phyloP scores from a whole-genome alignment of 2,797 vertebrate genomes.

The Heliangelus exortis region DNA sequence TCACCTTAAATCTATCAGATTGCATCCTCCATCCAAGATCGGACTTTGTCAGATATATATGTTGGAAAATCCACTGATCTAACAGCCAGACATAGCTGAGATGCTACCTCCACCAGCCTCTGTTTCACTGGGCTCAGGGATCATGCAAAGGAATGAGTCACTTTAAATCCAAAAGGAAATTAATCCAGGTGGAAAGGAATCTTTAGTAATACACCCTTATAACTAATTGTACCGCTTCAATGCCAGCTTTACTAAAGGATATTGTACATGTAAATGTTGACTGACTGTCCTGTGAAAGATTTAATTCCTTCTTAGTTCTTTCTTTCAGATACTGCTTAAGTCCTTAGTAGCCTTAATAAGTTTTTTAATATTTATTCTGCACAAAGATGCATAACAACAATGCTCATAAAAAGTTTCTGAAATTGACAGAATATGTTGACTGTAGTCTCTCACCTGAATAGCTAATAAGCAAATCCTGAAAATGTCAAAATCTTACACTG shows the following conservation, averaged over 20 bases:
- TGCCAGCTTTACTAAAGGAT: not conserved
- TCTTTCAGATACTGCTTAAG: not conserved
- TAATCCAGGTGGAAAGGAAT: not conserved
- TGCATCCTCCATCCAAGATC: not conserved
- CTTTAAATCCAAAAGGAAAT: not conserved
- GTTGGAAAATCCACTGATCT: not conserved
- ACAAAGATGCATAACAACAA: not conserved
- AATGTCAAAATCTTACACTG: not conserved
- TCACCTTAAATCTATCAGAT: not conserved
- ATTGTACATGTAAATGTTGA: not conserved
- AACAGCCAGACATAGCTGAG: not conserved
- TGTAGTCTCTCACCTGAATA: slow-evolving; percentile 7
- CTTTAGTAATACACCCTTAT: not conserved
- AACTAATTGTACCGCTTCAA: fast-evolving
- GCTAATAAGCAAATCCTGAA: slow-evolving; percentile 8
- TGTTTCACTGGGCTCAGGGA: not conserved
- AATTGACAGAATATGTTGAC: not conserved
- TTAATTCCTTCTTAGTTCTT: not conserved
- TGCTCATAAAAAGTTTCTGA: not conserved
- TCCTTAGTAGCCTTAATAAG: not conserved
- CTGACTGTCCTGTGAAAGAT: not conserved
- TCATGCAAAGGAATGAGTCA: not conserved
- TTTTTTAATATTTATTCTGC: slow-evolving; percentile 26
- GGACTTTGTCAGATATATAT: not conserved
- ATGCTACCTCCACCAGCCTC: not conserved